Percentiles rank a stretch among this genome's conserved stretches.
Conservation (phyloP, 2,888 invertebrate species). For the Melanostoma mellinum region DNA sequence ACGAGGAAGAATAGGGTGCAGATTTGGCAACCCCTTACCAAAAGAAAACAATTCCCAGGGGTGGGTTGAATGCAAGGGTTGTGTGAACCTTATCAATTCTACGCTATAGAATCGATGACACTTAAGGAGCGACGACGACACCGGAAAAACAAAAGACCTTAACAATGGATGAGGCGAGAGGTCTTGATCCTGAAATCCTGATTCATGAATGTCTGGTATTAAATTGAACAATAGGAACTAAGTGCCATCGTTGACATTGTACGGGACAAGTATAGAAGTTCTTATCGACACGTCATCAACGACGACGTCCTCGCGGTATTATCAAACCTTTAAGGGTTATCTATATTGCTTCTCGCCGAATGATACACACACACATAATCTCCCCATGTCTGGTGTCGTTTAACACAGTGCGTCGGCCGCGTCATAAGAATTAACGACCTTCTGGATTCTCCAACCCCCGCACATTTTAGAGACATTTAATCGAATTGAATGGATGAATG, state of each 20-base stretch:
- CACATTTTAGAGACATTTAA: neutral
- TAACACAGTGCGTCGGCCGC: neutral
- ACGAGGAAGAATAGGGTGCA: neutral
- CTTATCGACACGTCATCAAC: constrained; percentile 59
- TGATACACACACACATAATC: neutral
- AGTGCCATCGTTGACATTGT: constrained; percentile 42
- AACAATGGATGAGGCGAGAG: constrained; percentile 39
- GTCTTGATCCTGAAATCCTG: constrained; percentile 50
- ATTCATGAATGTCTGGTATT: constrained; percentile 17
- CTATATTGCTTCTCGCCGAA: constrained; percentile 2
- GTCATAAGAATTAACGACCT: constrained; percentile 25
- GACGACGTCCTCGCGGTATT: constrained; percentile 40
- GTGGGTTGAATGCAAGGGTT: constrained; percentile 27
- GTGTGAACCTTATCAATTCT: constrained; percentile 33
- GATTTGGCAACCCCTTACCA: neutral
- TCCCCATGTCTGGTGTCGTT: neutral
- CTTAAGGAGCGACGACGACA: constrained; percentile 38
- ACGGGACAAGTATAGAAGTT: constrained; percentile 9
- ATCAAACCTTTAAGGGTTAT: constrained; percentile 49
- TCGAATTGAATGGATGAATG: constrained; percentile 22
- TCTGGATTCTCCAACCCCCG: neutral
- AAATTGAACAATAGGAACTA: constrained; percentile 51
- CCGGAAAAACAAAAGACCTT: constrained; percentile 45
- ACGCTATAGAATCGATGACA: constrained; percentile 18
- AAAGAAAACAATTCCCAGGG: neutral